A percentile compares a stretch with the other conserved stretches of the same genome.
phyloP scores from a whole-genome alignment of 35 echinoderm and acorn worm genomes.

The Lytechinus variegatus region DNA sequence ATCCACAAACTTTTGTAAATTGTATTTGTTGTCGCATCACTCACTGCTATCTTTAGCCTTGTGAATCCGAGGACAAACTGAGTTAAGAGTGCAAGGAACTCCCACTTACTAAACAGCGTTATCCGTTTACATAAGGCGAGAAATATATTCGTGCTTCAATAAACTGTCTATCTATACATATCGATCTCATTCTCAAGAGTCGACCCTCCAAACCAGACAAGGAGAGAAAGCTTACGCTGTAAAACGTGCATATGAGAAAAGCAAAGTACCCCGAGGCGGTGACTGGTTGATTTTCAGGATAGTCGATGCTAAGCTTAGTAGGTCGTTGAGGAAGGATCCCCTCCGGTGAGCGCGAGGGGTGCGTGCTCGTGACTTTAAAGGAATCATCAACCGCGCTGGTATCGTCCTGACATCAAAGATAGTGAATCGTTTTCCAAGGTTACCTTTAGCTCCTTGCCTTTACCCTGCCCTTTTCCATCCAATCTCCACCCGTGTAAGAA shows the following conservation, averaged over 20 bases:
- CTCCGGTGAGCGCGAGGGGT: not conserved
- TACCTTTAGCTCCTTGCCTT: too few species aligned
- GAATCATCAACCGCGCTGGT: not conserved
- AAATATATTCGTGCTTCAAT: constrained; percentile 4
- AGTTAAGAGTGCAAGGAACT: constrained; percentile 11
- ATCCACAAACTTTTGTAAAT: too few species aligned
- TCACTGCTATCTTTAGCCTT: not conserved
- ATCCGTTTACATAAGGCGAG: constrained; percentile 9
- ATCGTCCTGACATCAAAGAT: not conserved
- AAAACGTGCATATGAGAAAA: constrained; percentile 17
- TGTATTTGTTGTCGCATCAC: not conserved
- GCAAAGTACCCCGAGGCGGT: not conserved
- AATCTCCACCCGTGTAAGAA: not conserved
- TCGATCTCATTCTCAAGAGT: not conserved
- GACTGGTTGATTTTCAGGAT: not conserved
- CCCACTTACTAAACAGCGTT: not conserved
- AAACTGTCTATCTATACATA: constrained; percentile 20
- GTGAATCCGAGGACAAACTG: not conserved
- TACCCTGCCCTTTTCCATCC: not conserved
- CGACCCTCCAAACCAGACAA: constrained; percentile 8
- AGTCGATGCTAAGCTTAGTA: constrained; percentile 5
- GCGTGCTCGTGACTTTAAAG: constrained; percentile 21
- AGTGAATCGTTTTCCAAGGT: not conserved
- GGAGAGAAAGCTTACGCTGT: not conserved
- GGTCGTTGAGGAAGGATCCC: not conserved